Percentiles rank a stretch among this genome's conserved stretches.
Evolutionary conservation across 2,888 invertebrate genomes (phyloP).

Genomic region (Drosophila picticornis): DNA sequence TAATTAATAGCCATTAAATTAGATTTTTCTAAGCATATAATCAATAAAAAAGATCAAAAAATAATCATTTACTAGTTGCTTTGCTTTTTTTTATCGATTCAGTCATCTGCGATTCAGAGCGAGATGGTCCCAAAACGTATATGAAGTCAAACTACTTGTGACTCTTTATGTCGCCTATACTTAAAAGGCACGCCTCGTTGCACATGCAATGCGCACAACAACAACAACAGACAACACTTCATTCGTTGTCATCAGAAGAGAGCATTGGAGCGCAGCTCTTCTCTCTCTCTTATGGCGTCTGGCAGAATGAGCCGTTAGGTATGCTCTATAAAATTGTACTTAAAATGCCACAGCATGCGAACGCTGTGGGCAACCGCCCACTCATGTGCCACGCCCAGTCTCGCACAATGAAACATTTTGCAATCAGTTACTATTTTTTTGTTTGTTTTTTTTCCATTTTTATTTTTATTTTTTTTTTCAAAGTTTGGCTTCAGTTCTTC

Average conservation of each 20-base stretch:
- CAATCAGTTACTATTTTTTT: constrained; percentile 47
- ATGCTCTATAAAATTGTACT: constrained; percentile 78
- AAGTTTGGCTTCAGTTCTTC: constrained; percentile 48
- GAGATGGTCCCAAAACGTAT: background rate
- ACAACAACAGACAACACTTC: constrained; percentile 52
- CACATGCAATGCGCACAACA: constrained; percentile 39
- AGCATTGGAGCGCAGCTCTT: constrained; percentile 31
- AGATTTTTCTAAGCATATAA: background rate
- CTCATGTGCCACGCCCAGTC: constrained; percentile 51
- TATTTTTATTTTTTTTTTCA: constrained; percentile 12
- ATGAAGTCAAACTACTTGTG: background rate
- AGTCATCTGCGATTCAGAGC: background rate
- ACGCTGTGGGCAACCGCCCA: constrained; percentile 36
- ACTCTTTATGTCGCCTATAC: constrained; percentile 40
- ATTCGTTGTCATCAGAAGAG: constrained; percentile 59
- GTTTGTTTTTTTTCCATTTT: constrained; percentile 6
- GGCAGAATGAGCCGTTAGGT: constrained; percentile 57
- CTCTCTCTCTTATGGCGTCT: constrained; percentile 11
- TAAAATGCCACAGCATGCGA: constrained; percentile 72
- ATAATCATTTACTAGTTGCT: background rate
- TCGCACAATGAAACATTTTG: constrained; percentile 55
- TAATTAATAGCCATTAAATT: background rate
- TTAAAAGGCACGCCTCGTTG: constrained; percentile 52
- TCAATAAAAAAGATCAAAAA: background rate
- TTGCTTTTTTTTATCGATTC: background rate